Percentiles rank a stretch among this genome's conserved stretches.
These are phyloP conservation scores for Micromys minutus DNA, from an alignment of 2,113 vertebrate species.

Conservation along the genomic window DNA sequence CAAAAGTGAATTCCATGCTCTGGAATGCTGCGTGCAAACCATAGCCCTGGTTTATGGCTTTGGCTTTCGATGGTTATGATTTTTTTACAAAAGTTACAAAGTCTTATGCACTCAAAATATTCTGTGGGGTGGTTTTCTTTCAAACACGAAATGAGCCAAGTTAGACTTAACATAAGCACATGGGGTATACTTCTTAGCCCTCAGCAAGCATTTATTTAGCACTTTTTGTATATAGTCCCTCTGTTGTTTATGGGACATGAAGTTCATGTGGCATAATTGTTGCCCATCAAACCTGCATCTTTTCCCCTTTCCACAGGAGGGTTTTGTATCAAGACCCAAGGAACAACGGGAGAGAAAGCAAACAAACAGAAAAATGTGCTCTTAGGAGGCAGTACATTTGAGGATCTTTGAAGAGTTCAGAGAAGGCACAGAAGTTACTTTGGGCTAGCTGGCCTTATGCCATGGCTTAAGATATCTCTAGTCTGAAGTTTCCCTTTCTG, in stretches of 20 bases:
- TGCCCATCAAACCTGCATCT: background rate
- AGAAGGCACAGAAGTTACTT: background rate
- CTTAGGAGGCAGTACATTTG: constrained; percentile 39
- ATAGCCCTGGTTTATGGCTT: background rate
- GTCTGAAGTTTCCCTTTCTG: background rate
- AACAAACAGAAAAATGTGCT: constrained; percentile 43
- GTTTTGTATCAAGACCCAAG: constrained; percentile 6
- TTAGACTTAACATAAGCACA: background rate
- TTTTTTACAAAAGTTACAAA: background rate
- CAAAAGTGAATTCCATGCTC: background rate
- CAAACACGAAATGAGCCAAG: background rate
- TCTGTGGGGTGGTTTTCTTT: background rate
- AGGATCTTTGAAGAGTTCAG: background rate
- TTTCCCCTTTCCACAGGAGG: background rate
- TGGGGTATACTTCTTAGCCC: background rate
- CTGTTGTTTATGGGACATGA: background rate
- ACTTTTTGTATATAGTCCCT: background rate
- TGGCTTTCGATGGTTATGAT: background rate
- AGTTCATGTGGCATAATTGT: background rate
- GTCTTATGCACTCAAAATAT: background rate
- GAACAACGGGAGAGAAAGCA: background rate
- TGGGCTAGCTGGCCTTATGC: background rate
- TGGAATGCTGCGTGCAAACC: background rate
- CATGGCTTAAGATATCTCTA: background rate
- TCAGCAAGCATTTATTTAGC: background rate